Conservation (phyloP, 1,140 invertebrate genomes). For the Stenopsyche tienmushanensis region DNA sequence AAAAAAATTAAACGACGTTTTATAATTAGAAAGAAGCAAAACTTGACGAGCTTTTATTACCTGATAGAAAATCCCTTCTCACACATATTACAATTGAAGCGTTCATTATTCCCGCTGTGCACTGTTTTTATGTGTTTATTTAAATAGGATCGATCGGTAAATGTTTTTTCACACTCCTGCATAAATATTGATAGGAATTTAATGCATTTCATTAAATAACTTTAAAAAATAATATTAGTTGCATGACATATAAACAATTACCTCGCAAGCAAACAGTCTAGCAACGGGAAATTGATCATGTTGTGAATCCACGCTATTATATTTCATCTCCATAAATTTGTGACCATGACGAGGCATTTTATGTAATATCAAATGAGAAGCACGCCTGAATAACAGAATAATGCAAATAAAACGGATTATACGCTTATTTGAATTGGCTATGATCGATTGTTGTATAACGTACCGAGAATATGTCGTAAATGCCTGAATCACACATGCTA, state of each 20-base stretch:
- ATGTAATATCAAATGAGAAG: constrained; percentile 56
- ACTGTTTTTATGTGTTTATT: neutral
- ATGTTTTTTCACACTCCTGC: neutral
- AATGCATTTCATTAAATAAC: neutral
- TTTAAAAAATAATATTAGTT: constrained; percentile 1
- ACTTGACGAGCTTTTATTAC: too few relatives aligned
- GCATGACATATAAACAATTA: constrained; percentile 36
- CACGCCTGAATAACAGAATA: constrained; percentile 44
- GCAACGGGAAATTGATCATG: constrained; percentile 53
- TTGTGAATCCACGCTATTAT: neutral
- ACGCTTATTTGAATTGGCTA: too few relatives aligned
- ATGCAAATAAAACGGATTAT: too few relatives aligned
- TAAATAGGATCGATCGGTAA: neutral
- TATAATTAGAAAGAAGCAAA: too few relatives aligned
- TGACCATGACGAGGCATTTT: neutral
- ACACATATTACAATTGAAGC: neutral
- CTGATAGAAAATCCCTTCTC: neutral
- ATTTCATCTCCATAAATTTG: constrained; percentile 46
- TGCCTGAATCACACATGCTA: too few relatives aligned
- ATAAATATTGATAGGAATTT: neutral
- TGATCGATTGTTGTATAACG: too few relatives aligned
- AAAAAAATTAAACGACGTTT: too few relatives aligned
- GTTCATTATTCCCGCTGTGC: neutral
- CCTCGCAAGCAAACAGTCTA: constrained; percentile 56
- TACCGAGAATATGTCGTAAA: too few relatives aligned